phyloP scores from a whole-genome alignment of 2,797 vertebrate species.

The Hylomyscus alleni region DNA sequence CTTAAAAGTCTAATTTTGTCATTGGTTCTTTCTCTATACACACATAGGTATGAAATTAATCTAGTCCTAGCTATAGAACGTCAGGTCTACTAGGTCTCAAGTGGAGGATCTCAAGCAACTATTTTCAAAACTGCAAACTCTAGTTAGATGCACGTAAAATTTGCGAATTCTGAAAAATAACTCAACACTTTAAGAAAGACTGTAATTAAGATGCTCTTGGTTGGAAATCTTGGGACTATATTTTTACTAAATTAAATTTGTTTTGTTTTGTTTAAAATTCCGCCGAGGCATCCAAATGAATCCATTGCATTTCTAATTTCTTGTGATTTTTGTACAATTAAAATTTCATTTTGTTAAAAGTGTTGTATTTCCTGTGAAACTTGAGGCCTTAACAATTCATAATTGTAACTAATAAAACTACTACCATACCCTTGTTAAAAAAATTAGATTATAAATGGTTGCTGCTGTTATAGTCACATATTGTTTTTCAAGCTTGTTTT shows the following conservation, averaged over 20 bases:
- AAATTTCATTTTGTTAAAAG: conserved; percentile 86
- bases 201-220: conserved; percentile 2
- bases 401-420: conserved; percentile 31
- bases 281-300: background rate
- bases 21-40: background rate
- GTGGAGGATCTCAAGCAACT: background rate
- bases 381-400: background rate
- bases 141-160: background rate
- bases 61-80: background rate
- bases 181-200: background rate
- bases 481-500: background rate
- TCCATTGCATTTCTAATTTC: conserved; percentile 34
- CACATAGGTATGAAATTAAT: background rate
- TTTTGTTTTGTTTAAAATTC: conserved; percentile 36
- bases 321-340: conserved; percentile 79
- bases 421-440: background rate
- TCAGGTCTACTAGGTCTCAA: background rate
- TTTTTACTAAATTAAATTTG: conserved; percentile 54
- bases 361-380: conserved; percentile 28
- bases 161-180: conserved; percentile 41
- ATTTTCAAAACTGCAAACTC: background rate
- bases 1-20: conserved; percentile 11
- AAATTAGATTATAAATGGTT: background rate
- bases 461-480: background rate
- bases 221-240: conserved; percentile 14